These are phyloP conservation scores for Patella caerulea DNA, from an alignment of 2,888 invertebrate genomes.

Conservation along the genomic window DNA sequence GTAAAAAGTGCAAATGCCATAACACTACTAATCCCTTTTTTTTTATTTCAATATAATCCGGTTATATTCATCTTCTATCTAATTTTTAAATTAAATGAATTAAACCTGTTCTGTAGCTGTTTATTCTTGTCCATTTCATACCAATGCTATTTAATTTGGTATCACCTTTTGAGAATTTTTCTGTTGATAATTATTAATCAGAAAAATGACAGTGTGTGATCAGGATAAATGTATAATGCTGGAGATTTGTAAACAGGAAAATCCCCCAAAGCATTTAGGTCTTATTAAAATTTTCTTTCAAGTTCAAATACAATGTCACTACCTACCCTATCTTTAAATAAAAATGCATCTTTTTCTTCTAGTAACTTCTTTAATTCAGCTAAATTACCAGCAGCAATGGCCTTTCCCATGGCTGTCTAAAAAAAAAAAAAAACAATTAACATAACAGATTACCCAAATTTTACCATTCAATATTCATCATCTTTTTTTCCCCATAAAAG, in stretches of 20 bases:
- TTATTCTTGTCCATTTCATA: too few relatives aligned
- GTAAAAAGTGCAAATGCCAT: too few relatives aligned
- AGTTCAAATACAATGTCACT: background rate
- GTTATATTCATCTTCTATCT: too few relatives aligned
- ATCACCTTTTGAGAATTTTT: too few relatives aligned
- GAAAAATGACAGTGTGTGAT: too few relatives aligned
- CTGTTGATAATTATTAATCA: too few relatives aligned
- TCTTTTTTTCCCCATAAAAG: background rate
- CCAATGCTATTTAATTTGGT: too few relatives aligned
- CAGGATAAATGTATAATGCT: too few relatives aligned
- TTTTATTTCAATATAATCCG: too few relatives aligned
- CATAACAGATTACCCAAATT: background rate
- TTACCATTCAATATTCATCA: constrained; percentile 13
- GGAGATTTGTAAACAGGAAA: background rate
- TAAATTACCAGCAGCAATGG: constrained; percentile 48
- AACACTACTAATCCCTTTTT: too few relatives aligned
- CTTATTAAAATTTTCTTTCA: background rate
- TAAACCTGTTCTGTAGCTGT: too few relatives aligned
- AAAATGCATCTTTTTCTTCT: constrained; percentile 47
- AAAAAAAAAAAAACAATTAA: constrained; percentile 33
- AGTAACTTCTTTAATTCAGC: constrained; percentile 45
- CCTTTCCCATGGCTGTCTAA: constrained; percentile 55
- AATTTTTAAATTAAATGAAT: too few relatives aligned
- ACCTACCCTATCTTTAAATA: constrained; percentile 53
- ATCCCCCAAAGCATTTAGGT: background rate